Base-by-base conservation (phyloP, 2,888 invertebrate genomes). In the Mallateleia sp. region DNA sequence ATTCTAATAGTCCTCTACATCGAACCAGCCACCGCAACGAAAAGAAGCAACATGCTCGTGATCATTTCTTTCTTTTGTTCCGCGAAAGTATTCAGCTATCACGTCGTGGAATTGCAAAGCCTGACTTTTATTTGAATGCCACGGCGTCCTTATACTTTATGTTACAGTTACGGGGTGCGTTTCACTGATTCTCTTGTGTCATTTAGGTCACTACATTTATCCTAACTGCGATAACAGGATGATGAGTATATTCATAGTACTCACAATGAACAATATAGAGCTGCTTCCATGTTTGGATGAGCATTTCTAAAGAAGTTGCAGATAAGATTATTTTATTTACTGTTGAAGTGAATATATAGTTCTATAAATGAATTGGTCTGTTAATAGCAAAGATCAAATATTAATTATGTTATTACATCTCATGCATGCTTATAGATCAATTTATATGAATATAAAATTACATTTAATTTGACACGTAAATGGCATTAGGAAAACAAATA, bases 1-100 rank as follows among this genome's bases (percentile, higher is more conserved):
- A 94, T 94, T 93, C 92, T 94, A 94, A 94, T 94, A 93, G 94
- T 91, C 89, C 90, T 88, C 84, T 47, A 77, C 88, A 83, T 87
- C 88, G 89, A 92, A 91, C 90, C 92, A 92, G 90, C 89, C 90
- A 87, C 88, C 88, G 90, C 91, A 85, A 91, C 90, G 91, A 92
- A 92, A 93, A 93, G 93, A 92, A 92, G 91, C 91, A 91, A 90
- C 91, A 91, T 89, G 85, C 87, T 89, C 87, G 85, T 89, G 90
- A 93, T 93, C 91, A 91, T 93, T 92, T 89, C 90, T 87, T 87
- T 86, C 89, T 87, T 92, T 92, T 91, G 90, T 91, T 90, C 92
- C 81, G 87, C 81, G 38, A 67, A 60, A 77, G 85, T 78, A 85
- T 85, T 83, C 82, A 78, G 82, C 83, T 89, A 80, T 85, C 86